A percentile compares a stretch with the other conserved stretches of the same genome.
phyloP scores from a whole-genome alignment of 92 coral and sea anemone species.

The Siderastrea siderea region DNA sequence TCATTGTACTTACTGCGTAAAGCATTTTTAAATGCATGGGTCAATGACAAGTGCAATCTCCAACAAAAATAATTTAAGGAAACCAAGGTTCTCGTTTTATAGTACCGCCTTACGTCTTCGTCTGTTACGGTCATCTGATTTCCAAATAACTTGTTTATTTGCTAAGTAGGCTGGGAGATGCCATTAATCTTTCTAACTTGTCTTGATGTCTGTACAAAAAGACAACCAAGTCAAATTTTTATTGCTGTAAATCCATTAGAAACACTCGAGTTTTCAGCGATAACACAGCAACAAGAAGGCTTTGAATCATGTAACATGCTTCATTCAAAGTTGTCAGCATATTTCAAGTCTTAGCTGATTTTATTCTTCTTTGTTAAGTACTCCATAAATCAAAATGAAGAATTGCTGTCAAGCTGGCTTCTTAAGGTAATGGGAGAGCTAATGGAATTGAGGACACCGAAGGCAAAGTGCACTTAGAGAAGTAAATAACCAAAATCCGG shows the following conservation, averaged over 20 bases:
- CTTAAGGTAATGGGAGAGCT: not conserved
- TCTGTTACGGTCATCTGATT: too few relatives aligned
- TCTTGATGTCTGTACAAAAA: not conserved
- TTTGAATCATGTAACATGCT: not conserved
- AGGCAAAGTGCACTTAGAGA: not conserved
- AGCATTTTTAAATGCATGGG: too few relatives aligned
- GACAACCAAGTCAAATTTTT: not conserved
- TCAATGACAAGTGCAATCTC: too few relatives aligned
- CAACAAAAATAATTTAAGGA: too few relatives aligned
- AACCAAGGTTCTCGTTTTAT: too few relatives aligned
- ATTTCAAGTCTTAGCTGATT: too few relatives aligned
- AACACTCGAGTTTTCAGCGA: not conserved
- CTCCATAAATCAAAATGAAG: not conserved
- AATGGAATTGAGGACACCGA: not conserved
- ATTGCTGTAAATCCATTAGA: not conserved
- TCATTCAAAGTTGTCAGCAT: slow-evolving; percentile 14
- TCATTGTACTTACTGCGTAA: too few relatives aligned
- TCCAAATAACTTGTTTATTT: too few relatives aligned
- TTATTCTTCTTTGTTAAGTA: not conserved
- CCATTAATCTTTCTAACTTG: too few relatives aligned
- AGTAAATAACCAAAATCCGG: too few relatives aligned
- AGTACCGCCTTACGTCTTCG: too few relatives aligned
- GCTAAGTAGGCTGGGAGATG: too few relatives aligned
- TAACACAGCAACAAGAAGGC: not conserved
- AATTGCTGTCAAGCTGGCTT: slow-evolving; percentile 7